Evolutionary conservation across 35 echinoderm and acorn worm genomes (phyloP), one percentile per base, ranked within the genome.

Genomic region (Heliocidaris tuberculata): DNA sequence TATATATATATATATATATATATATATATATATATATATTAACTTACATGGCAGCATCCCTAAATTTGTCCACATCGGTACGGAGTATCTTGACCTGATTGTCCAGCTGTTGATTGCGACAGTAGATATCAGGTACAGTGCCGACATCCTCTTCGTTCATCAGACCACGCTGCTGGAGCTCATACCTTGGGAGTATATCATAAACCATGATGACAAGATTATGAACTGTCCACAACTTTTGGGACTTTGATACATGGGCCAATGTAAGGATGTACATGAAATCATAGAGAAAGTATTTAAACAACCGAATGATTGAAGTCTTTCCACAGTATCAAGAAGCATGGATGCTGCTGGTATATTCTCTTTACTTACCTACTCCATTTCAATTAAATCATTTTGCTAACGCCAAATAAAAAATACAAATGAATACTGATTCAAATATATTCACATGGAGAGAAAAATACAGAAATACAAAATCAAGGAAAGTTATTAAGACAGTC

Each of bases 21-120:
- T 89, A n/a, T n/a, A n/a, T 56, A 42, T 42, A 42, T 42, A 42
- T 29, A 4, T 85, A 15, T 85, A 11, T 30, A 17, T 89, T 9
- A 35, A 94, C 95, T 93, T 93, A 98, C 96, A 96, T 99, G 50
- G 98, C 98, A 86, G 97, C 98, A 96, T 97, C 96, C 95, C 96
- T 96, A 86, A 99, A 99, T 90, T 97, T 99, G 60, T 97, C 95
- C 86, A 99, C 94, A 92, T 99, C 98, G 85, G 48, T 65, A 31
- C 98, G 90, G 48, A 99, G 95, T 31, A 92, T 90, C 85, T 99
- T 99, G 49, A 99, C 96, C 48, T 96, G 96, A 92, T 86, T 90
- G 85, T 97, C 98, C 27, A 97, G 94, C n/a, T 97, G 95, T 70
- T 96, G 97, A 86, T 99, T 97, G 60, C 95, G 90, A 12, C 88